phyloP scores from a whole-genome alignment of 2,888 invertebrate species.

The Nesidiocoris tenuis region DNA sequence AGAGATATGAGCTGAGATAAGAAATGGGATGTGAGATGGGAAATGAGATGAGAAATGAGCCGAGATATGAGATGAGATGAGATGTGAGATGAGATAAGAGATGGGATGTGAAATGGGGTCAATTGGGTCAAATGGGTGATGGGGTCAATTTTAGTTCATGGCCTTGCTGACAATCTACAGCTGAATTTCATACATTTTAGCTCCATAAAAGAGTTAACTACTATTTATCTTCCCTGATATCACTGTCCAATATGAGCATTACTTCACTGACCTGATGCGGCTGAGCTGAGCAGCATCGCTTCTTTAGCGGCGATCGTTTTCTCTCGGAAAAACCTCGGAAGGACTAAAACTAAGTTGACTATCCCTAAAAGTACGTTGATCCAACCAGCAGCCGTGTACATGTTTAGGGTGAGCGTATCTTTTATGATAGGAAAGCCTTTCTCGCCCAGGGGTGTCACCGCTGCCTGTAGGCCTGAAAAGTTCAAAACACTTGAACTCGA shows the following conservation, averaged over 20 bases:
- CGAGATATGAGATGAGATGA: no score
- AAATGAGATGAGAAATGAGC: no score
- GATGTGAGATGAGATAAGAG: no score
- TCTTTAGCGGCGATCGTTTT: conserved; percentile 75
- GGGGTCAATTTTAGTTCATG: no score
- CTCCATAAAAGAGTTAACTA: no score
- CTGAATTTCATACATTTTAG: no score
- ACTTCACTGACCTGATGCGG: conserved; percentile 59
- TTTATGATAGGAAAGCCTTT: conserved; percentile 60
- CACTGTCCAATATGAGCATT: neutral
- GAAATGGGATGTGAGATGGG: no score
- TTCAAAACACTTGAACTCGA: no score
- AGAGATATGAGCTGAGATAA: no score
- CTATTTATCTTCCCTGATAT: neutral
- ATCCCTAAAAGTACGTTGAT: conserved; percentile 74
- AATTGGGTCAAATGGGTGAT: no score
- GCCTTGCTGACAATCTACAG: no score
- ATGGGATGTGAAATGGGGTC: no score
- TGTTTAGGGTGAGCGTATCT: conserved; percentile 67
- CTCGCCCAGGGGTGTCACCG: conserved; percentile 74
- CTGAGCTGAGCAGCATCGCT: conserved; percentile 73
- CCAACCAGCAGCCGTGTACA: conserved; percentile 87
- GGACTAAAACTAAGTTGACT: conserved; percentile 69
- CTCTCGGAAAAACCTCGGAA: conserved; percentile 75
- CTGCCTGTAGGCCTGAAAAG: conserved; percentile 69